Conservation (phyloP, 2,797 vertebrate species). For the Echeneis naucrates region DNA sequence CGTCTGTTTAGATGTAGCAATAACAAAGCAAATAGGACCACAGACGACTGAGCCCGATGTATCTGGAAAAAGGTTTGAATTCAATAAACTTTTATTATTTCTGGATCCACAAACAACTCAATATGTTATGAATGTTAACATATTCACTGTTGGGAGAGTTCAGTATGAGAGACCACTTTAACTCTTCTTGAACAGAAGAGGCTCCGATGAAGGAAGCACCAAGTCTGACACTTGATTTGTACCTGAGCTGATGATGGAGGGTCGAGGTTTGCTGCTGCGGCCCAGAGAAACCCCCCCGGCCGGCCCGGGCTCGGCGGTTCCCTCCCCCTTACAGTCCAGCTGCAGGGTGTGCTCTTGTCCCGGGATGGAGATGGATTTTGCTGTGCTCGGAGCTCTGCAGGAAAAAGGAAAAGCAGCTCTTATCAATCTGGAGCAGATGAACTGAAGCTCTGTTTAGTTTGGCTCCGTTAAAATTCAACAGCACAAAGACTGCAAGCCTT, state of each 20-base stretch:
- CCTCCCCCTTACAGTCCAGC: conserved; percentile 96
- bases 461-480: conserved; percentile 26
- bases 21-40: not conserved
- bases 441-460: conserved; percentile 33
- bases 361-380: conserved; percentile 92
- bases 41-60: not conserved
- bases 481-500: not conserved
- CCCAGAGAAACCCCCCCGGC: conserved; percentile 82
- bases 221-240: no score
- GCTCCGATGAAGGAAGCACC: no score
- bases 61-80: not conserved
- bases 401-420: not conserved
- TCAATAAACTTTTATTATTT: not conserved
- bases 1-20: not conserved
- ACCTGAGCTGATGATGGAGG: conserved; percentile 91
- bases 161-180: no score
- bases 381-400: conserved; percentile 89
- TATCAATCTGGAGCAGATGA: conserved; percentile 46
- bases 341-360: conserved; percentile 93
- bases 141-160: no score
- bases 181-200: no score
- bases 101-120: not conserved
- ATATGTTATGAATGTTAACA: no score
- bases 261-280: conserved; percentile 85
- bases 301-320: conserved; percentile 80